These are phyloP conservation scores for Catharus ustulatus DNA, from an alignment of 2,797 vertebrate genomes.

Conservation along the genomic window DNA sequence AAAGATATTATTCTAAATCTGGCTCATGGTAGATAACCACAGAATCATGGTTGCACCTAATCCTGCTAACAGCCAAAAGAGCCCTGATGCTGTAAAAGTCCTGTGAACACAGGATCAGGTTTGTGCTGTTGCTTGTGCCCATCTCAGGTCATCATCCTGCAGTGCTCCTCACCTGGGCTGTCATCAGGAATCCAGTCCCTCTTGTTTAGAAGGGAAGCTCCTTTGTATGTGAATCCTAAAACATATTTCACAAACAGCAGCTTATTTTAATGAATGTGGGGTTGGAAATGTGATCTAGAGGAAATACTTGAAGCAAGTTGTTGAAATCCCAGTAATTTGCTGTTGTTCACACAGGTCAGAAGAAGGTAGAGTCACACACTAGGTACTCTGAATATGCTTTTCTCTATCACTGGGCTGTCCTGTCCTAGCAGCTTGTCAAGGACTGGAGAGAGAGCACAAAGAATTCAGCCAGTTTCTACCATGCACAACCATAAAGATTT, in stretches of 20 bases:
- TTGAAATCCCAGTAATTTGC: not conserved
- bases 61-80: not conserved
- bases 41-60: not conserved
- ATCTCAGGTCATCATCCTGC: not conserved
- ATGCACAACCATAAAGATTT: not conserved
- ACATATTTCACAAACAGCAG: slow-evolving; percentile 9
- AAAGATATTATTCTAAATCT: not conserved
- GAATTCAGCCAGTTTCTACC: not conserved
- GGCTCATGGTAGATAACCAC: not conserved
- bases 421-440: not conserved
- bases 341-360: not conserved
- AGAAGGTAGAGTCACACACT: not conserved
- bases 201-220: slow-evolving; percentile 24
- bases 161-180: not conserved
- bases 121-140: not conserved
- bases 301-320: not conserved
- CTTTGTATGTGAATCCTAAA: slow-evolving; percentile 28
- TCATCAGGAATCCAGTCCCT: not conserved
- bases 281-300: slow-evolving; percentile 2
- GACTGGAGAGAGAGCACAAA: not conserved
- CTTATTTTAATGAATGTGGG: slow-evolving; percentile 15
- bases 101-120: not conserved
- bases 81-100: not conserved
- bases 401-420: not conserved
- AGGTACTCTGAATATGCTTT: not conserved